phyloP scores from a whole-genome alignment of 2,113 vertebrate species.

The Mystacornis crossleyi region DNA sequence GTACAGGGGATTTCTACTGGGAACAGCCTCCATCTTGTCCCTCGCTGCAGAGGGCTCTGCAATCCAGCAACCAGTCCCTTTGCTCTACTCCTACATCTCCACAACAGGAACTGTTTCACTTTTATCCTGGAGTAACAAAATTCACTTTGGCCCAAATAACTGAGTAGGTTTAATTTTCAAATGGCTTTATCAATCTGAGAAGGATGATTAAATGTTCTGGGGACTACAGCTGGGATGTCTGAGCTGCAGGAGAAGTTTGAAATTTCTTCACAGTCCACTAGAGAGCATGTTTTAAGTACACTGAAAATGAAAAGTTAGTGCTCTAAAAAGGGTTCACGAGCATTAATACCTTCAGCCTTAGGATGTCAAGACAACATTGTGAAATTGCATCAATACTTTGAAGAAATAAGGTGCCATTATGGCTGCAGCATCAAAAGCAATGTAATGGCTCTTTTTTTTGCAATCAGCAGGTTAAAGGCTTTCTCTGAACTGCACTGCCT shows the following conservation, averaged over 20 bases:
- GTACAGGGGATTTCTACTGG: not conserved
- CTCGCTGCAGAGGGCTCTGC: not conserved
- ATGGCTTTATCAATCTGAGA: not conserved
- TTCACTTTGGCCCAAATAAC: not conserved
- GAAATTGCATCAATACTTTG: not conserved
- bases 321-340: not conserved
- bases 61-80: not conserved
- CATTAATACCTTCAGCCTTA: not conserved
- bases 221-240: not conserved
- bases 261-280: not conserved
- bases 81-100: not conserved
- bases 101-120: rapidly evolving
- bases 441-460: not conserved
- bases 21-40: not conserved
- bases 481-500: not conserved
- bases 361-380: not conserved
- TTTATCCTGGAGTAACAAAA: not conserved
- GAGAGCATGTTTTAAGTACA: not conserved
- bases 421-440: not conserved
- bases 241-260: not conserved
- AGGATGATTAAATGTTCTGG: not conserved
- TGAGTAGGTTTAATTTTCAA: not conserved
- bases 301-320: not conserved
- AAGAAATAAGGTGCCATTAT: not conserved
- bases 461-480: conserved; percentile 4